Evolutionary conservation across 2,113 vertebrate genomes (phyloP), one percentile per base, ranked within the genome.

Genomic region (Grammomys dolichurus): DNA sequence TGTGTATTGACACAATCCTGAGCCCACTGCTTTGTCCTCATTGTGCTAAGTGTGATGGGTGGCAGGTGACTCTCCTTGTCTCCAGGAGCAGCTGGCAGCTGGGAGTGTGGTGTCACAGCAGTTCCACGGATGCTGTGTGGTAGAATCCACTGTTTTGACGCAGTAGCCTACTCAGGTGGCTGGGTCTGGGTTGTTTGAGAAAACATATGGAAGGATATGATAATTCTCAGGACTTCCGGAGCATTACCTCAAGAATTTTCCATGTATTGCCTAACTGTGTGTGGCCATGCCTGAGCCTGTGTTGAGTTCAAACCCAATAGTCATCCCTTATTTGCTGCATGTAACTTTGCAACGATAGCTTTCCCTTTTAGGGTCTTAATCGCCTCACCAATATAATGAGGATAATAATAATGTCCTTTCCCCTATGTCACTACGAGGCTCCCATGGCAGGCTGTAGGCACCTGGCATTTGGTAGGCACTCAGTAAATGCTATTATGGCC

Each of bases 11-110:
- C 51, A 31, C 31, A 70, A 81, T 94, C 89, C 26, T 56, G 33
- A 91, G 82, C 96, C 89, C 91, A 40, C 84, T 33, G 70, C 91
- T 96, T 46, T 92, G 96, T 88, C 78, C 95, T 72, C 26, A 75
- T 65, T 3, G 75, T 31, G 80, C 56, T 36, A 60, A 94, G 73
- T 85, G 89, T 78, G 72, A 40, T 0, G 46, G 82, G 54, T 54
- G 89, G 33, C 75, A 70, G 80, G 80, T 1, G 12, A 58, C n/a
- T 48, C 80, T 54, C 17, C 28, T 67, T 13, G 48, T 69, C 96
- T 70, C 81, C 7, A 1, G 14, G 26, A 46, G 84, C 51, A 36
- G 84, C 40, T 6, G 19, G 72, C 54, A 70, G 69, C 92, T 77
- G 73, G 48, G 16, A 82, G 86, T 3, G 33, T 31, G 28, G 9